Base-by-base conservation (phyloP, 2,797 vertebrate genomes). In the Myripristis murdjan region DNA sequence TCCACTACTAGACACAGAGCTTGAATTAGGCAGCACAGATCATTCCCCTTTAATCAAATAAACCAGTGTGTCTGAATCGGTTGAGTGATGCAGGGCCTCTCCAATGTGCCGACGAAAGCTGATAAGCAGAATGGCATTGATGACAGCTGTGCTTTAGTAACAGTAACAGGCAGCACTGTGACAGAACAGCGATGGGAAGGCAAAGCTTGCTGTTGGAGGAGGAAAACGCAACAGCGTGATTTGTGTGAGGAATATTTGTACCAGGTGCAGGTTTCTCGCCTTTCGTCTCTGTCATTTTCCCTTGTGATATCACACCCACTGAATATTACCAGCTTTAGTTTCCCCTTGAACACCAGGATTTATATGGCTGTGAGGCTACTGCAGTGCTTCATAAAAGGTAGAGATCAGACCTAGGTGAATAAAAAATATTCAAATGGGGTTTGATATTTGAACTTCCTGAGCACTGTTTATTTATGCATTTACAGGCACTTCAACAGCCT, bases 301-400 rank as follows among this genome's bases (percentile, higher is more conserved):
- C 78, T 70, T 55, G 69, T 71, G 72, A 86, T 75, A 75, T 84
- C 62, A 75, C 83, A 80, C 77, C 79, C 51, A 33, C 68, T 83
- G 64, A 70, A 83, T 73, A 76, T 91, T 77, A 89, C 78, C 82
- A 84, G 84, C 75, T 81, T 76, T 59, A 76, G 61, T 63, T 79
- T 73, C 58, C 44, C 64, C 60, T 63, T 61, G 11, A 77, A 69
- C 62, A 61, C 46, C 55, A 59, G 18, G 54, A 79, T 89, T 67
- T 41, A 59, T 75, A 48, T 46, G 64, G 57, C 41, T 63, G 35
- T 64, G 48, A 73, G 69, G 77, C 54, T 35, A 59, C 74, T 31
- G 61, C 2, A 8, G 64, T 70, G 72, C 71, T 33, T 67, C 26
- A 70, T 56, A 71, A 80, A 67, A 63, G 54, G 57, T n/a, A 37